A percentile compares a stretch with the other conserved stretches of the same genome.
These are phyloP conservation scores for Melinaea menophilus DNA, from an alignment of 2,888 invertebrate species.

Conservation along the genomic window DNA sequence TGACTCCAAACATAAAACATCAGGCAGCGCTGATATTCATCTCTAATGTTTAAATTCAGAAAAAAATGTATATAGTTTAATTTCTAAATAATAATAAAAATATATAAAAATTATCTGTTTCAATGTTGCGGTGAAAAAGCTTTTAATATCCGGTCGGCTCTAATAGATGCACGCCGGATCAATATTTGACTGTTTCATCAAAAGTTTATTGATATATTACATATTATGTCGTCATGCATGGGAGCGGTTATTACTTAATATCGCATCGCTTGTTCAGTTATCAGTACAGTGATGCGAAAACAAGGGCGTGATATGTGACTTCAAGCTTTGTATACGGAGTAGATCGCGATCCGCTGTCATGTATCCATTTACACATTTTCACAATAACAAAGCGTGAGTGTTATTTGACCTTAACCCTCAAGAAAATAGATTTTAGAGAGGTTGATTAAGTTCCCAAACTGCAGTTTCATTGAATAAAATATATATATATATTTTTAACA, in stretches of 20 bases:
- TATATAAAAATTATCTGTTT: no score
- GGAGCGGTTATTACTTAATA: slow-evolving; percentile 72
- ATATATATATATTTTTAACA: slow-evolving; percentile 63
- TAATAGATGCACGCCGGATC: slow-evolving; percentile 3
- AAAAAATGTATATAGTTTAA: no score
- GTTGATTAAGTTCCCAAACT: background rate
- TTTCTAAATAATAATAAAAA: no score
- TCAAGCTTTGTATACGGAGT: slow-evolving; percentile 48
- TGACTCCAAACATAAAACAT: slow-evolving; percentile 10
- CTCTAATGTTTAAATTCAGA: no score
- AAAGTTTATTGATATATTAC: slow-evolving; percentile 62
- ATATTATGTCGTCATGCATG: slow-evolving; percentile 52
- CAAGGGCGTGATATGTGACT: slow-evolving; percentile 62
- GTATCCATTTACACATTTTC: slow-evolving; percentile 59
- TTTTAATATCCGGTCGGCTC: background rate
- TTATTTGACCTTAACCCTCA: background rate
- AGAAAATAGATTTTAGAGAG: background rate
- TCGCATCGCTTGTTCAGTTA: slow-evolving; percentile 60
- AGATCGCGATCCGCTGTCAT: slow-evolving; percentile 46
- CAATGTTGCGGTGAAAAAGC: background rate
- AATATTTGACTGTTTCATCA: slow-evolving; percentile 38
- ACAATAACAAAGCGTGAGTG: slow-evolving; percentile 71
- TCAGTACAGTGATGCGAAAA: slow-evolving; percentile 66
- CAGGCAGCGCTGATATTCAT: background rate
- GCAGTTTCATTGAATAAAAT: background rate